Percentiles rank a stretch among this genome's conserved stretches.
These are phyloP conservation scores for Tragelaphus imberbis DNA, from an alignment of 2,113 vertebrate genomes.

Conservation along the genomic window DNA sequence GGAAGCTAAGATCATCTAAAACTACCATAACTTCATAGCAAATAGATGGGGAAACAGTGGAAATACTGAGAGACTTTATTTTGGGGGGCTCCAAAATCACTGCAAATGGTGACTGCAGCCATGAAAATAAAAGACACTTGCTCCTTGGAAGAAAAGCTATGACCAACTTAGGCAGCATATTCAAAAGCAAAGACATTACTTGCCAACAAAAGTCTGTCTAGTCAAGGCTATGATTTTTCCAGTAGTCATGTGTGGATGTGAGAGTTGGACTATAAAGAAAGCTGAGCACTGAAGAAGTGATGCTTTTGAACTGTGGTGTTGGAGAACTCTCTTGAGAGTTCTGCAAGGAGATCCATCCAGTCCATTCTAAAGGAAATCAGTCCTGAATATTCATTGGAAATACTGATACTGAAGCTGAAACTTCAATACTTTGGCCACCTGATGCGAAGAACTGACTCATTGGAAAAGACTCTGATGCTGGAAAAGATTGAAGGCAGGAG, in stretches of 20 bases:
- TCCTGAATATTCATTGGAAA: background rate
- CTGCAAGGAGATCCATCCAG: background rate
- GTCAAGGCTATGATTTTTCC: background rate
- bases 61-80: background rate
- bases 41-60: background rate
- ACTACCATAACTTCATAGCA: background rate
- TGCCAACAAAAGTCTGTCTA: background rate
- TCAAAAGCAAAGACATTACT: background rate
- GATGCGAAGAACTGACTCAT: background rate
- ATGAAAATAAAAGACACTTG: background rate
- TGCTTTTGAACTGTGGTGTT: background rate
- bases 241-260: background rate
- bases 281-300: background rate
- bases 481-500: background rate
- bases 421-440: background rate
- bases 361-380: background rate
- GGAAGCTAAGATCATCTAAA: background rate
- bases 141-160: background rate
- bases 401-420: background rate
- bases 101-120: background rate
- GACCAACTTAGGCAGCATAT: background rate
- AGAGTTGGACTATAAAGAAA: background rate
- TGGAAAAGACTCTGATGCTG: background rate
- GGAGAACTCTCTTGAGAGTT: background rate
- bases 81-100: rapidly evolving